Conservation (phyloP, 2,113 vertebrate species). For the Apus apus region DNA sequence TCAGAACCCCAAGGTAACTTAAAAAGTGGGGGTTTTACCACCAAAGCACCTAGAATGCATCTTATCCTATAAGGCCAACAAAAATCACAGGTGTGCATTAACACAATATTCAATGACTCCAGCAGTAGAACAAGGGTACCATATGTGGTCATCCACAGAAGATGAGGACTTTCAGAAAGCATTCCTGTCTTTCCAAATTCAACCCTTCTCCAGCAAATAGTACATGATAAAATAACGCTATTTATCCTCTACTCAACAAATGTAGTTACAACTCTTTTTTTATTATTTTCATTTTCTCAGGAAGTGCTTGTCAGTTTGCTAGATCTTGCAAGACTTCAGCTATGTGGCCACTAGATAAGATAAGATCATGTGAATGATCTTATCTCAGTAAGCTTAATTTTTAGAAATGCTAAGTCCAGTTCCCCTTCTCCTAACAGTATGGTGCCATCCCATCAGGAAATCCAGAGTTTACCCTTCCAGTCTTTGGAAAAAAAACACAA, state of each 20-base stretch:
- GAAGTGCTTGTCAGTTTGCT: not conserved
- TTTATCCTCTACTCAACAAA: not conserved
- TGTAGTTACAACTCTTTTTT: not conserved
- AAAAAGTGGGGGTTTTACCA: not conserved
- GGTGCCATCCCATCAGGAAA: not conserved
- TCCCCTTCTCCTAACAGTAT: not conserved
- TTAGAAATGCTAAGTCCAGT: not conserved
- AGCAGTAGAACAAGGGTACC: not conserved
- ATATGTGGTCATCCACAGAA: not conserved
- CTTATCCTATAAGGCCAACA: not conserved
- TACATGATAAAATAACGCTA: not conserved
- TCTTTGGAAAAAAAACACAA: not conserved
- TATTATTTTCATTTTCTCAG: too few species aligned
- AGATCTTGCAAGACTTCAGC: not conserved
- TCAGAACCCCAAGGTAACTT: not conserved
- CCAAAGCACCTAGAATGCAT: not conserved
- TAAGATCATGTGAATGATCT: not conserved
- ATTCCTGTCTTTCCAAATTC: not conserved
- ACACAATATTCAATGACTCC: not conserved
- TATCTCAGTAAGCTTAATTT: not conserved
- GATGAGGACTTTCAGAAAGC: not conserved
- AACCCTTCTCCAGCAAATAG: not conserved
- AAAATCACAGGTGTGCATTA: not conserved
- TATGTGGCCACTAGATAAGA: not conserved
- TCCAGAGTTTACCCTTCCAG: not conserved